A percentile compares a stretch with the other conserved stretches of the same genome.
Evolutionary conservation across 2,113 vertebrate genomes (phyloP).

Genomic region (Rhizomys pruinosus): DNA sequence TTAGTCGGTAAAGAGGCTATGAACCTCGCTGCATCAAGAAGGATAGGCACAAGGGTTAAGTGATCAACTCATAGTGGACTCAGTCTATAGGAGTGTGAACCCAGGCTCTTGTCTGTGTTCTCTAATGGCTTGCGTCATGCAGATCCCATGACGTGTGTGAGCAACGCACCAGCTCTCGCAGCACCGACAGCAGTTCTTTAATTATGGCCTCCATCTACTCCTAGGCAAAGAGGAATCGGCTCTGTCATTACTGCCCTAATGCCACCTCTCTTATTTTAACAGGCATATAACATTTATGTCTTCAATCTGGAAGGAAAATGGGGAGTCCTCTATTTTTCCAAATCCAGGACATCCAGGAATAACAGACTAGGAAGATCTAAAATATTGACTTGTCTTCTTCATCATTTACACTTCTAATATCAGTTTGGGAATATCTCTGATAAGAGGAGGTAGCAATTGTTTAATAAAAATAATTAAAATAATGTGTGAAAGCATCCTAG

Average conservation of each 20-base stretch:
- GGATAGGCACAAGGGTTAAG: not conserved
- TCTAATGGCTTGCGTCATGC: not conserved
- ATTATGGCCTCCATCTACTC: slow-evolving; percentile 29
- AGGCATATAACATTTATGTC: slow-evolving; percentile 54
- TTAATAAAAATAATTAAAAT: slow-evolving; percentile 44
- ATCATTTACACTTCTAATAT: slow-evolving; percentile 1
- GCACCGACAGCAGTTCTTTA: not conserved
- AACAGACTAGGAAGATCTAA: slow-evolving; percentile 13
- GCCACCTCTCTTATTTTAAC: slow-evolving; percentile 42
- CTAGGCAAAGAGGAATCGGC: slow-evolving; percentile 42
- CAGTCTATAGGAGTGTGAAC: not conserved
- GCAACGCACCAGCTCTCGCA: not conserved
- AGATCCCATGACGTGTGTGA: not conserved
- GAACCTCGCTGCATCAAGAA: not conserved
- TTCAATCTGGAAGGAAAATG: slow-evolving; percentile 21
- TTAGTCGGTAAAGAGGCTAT: not conserved
- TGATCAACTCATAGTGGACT: not conserved
- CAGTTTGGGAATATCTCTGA: slow-evolving; percentile 28
- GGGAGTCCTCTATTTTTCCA: not conserved
- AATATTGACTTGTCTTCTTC: not conserved
- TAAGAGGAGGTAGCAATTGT: not conserved
- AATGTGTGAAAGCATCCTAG: slow-evolving; percentile 8
- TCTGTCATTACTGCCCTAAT: slow-evolving; percentile 43
- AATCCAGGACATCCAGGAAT: not conserved
- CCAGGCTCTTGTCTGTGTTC: not conserved